Base-by-base conservation (phyloP, 37 sponge, comb jelly and placozoan genomes). In the Spongilla lacustris region DNA sequence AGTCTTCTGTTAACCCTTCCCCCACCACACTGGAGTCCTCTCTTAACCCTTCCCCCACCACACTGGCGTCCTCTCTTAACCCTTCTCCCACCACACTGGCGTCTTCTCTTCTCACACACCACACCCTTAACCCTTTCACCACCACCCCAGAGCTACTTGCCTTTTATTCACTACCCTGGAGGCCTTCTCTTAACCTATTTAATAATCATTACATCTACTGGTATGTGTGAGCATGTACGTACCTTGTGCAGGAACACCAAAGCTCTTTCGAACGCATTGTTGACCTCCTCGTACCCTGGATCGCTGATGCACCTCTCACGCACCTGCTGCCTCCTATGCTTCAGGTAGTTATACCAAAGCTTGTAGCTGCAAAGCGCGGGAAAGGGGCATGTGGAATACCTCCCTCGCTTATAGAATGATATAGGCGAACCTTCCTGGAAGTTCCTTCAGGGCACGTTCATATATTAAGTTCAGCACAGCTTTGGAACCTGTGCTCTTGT, bases 191-290 rank as follows among this genome's bases (percentile, higher is more conserved):
- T n/a, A n/a, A n/a, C n/a, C n/a, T n/a, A n/a, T n/a, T n/a, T n/a
- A n/a, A n/a, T n/a, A n/a, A n/a, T n/a, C n/a, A n/a, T n/a, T n/a
- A n/a, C n/a, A n/a, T n/a, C n/a, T n/a, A n/a, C n/a, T n/a, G n/a
- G 32, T 80, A 28, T 34, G 36, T 33, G 29, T 71, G 32, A 5
- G 29, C 24, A 23, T 30, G 66, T 10, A 26, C 32, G 35, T 85
- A 97, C 98, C 87, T 97, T 99, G 90, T 99, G 96, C 76, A 99
- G 83, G 83, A 97, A 99, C 70, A 99, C 96, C 67, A 99, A 91
- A 22, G 96, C 73, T 74, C 99, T 72, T 68, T 99, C 99, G 89
- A 93, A 99, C n/a, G 96, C 91, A 86, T 95, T 95, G 89, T 95
- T 97, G 49, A 97, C 96, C 33, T 93, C 87, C 71, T 97, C 96